phyloP scores from a whole-genome alignment of 64 coral and sea anemone genomes.

The Porites lutea region DNA sequence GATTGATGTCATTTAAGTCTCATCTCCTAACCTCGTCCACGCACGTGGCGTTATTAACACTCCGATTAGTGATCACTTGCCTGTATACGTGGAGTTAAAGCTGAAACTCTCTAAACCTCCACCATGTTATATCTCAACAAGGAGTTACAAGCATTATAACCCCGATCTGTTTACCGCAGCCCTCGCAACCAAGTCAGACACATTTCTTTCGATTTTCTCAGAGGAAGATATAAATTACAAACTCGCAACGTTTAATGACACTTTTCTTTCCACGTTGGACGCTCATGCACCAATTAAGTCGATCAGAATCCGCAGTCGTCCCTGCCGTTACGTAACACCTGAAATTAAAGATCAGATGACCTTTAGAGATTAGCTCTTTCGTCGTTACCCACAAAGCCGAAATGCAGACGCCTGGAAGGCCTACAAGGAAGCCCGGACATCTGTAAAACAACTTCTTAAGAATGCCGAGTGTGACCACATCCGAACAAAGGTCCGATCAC shows the following conservation, averaged over 20 bases:
- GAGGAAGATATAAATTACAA: neutral
- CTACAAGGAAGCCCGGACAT: neutral
- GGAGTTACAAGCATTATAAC: too few relatives aligned
- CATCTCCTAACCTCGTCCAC: neutral
- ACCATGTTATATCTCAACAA: neutral
- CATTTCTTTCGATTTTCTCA: neutral
- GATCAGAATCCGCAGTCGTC: too few relatives aligned
- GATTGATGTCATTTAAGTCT: slow-evolving; percentile 32
- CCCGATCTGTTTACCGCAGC: too few relatives aligned
- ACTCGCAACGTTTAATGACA: neutral
- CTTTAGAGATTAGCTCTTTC: neutral
- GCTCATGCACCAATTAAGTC: too few relatives aligned
- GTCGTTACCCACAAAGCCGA: neutral
- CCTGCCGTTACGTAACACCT: too few relatives aligned
- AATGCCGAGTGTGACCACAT: too few relatives aligned
- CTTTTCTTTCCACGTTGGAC: too few relatives aligned
- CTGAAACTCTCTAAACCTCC: slow-evolving; percentile 33
- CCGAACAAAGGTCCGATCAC: too few relatives aligned
- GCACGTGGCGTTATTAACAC: slow-evolving; percentile 25
- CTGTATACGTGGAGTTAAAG: slow-evolving; percentile 34
- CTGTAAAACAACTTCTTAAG: neutral
- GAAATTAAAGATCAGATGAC: too few relatives aligned
- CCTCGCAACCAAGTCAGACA: too few relatives aligned
- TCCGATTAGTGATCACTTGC: slow-evolving; percentile 38
- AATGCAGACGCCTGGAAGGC: neutral